Percentiles rank a stretch among this genome's conserved stretches.
Evolutionary conservation across 2,113 vertebrate species (phyloP).

Genomic region (Aepyceros melampus): DNA sequence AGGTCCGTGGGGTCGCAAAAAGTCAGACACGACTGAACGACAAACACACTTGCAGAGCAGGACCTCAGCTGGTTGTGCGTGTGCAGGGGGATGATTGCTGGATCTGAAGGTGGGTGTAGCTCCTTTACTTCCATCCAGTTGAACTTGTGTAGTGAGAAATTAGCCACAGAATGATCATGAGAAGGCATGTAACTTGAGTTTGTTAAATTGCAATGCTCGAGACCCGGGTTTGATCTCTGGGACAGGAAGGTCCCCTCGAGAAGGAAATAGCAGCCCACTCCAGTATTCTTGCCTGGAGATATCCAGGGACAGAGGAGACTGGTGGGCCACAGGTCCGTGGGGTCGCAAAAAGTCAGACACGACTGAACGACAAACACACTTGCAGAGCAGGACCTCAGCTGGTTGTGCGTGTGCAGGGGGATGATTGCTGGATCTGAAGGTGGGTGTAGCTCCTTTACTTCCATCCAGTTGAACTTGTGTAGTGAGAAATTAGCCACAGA

Average conservation of each 20-base stretch:
- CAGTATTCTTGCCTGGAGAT: not conserved
- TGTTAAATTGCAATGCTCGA: not conserved
- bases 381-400: not conserved
- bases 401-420: no score
- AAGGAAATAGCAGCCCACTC: not conserved
- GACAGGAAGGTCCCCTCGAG: not conserved
- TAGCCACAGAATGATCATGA: not conserved
- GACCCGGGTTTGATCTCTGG: accelerated
- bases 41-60: not conserved
- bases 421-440: not conserved
- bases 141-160: not conserved
- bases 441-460: not conserved
- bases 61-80: not conserved
- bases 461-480: not conserved
- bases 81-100: not conserved
- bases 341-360: not conserved
- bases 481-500: not conserved
- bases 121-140: not conserved
- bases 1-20: not conserved
- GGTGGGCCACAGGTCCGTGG: not conserved
- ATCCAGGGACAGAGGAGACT: not conserved
- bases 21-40: accelerated
- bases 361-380: accelerated
- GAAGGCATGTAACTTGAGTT: not conserved
- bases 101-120: not conserved